These are phyloP conservation scores for Hartigia nigra DNA, from an alignment of 2,888 invertebrate genomes.

Conservation along the genomic window DNA sequence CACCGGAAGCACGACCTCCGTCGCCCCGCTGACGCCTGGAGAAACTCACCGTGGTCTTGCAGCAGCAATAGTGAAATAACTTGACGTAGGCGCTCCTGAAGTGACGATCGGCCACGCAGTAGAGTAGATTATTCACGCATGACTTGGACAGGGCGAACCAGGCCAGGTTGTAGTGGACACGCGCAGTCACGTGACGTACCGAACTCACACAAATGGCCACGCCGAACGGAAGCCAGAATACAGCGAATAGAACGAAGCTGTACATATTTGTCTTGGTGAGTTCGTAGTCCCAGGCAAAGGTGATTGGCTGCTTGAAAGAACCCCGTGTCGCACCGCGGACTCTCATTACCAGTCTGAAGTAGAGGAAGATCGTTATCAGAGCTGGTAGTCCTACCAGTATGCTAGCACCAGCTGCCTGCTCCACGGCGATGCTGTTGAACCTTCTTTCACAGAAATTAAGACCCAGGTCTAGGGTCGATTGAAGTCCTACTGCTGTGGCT, in stretches of 20 bases:
- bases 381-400: conserved; percentile 73
- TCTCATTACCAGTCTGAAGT: conserved; percentile 67
- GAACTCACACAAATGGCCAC: conserved; percentile 71
- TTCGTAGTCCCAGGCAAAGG: conserved; percentile 73
- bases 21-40: conserved; percentile 72
- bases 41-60: conserved; percentile 79
- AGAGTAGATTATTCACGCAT: conserved; percentile 75
- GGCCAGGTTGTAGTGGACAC: conserved; percentile 74
- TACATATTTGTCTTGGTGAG: conserved; percentile 74
- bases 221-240: conserved; percentile 78
- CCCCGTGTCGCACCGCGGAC: conserved; percentile 69
- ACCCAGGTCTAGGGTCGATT: conserved; percentile 72
- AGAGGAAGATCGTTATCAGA: conserved; percentile 69
- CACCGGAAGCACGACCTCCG: conserved; percentile 68
- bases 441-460: conserved; percentile 77
- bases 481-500: conserved; percentile 70
- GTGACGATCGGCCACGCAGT: conserved; percentile 74
- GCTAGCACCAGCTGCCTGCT: conserved; percentile 70
- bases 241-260: conserved; percentile 73
- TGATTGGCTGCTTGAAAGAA: conserved; percentile 73
- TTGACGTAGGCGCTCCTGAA: conserved; percentile 79
- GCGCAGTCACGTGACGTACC: conserved; percentile 66
- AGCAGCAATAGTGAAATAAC: conserved; percentile 83
- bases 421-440: conserved; percentile 69
- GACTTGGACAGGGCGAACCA: conserved; percentile 80